Conservation (phyloP, 2,888 invertebrate species). For the Drosophila macrospina region DNA sequence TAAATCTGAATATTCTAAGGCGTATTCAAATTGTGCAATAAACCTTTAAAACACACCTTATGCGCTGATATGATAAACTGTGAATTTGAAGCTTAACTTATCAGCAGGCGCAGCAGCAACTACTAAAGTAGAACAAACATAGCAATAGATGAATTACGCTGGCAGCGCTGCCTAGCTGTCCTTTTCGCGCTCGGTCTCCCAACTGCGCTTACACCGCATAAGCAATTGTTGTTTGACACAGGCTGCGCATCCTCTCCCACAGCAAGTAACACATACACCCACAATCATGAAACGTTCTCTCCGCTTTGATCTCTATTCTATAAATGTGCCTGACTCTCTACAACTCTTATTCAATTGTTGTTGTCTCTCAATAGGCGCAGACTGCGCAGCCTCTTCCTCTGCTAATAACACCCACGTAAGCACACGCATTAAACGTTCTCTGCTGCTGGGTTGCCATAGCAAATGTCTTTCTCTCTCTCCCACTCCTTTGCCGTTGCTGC, state of each 20-base stretch:
- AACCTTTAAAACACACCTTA: neutral
- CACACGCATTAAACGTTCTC: no score
- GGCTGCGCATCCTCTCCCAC: no score
- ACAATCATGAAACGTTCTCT: neutral
- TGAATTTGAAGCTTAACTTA: neutral
- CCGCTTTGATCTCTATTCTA: neutral
- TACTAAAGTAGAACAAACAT: no score
- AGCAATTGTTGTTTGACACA: no score
- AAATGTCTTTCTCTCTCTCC: neutral
- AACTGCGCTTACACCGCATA: no score
- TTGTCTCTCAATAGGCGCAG: neutral
- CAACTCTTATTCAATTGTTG: neutral
- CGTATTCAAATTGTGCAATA: neutral
- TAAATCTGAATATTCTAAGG: no score
- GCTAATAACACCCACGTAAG: no score
- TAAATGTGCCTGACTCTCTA: no score
- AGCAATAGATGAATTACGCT: neutral
- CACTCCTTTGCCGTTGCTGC: neutral
- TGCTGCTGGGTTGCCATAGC: no score
- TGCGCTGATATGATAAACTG: neutral
- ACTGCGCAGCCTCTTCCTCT: no score
- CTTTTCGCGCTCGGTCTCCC: no score
- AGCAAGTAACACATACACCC: neutral
- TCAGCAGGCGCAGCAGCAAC: no score
- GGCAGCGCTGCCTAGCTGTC: neutral